Evolutionary conservation across 2,113 vertebrate species (phyloP).

Genomic region (Sorex fumeus): DNA sequence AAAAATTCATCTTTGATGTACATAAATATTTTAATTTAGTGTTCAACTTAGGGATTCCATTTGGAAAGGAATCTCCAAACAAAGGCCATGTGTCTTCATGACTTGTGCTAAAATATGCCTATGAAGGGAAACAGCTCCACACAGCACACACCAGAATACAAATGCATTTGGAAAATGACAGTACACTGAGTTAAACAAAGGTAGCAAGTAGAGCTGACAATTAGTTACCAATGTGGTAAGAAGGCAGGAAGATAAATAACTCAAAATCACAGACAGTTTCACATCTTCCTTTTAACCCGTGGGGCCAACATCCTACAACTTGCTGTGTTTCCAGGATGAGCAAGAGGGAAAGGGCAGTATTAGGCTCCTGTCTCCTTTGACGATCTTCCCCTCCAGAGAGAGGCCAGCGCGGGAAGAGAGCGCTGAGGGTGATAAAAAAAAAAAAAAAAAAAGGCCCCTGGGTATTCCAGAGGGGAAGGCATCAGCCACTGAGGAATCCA

Average conservation of each 20-base stretch:
- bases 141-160: constrained; percentile 1
- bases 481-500: constrained; percentile 2
- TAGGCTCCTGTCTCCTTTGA: constrained; percentile 9
- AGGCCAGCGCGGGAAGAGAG: neutral
- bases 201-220: neutral
- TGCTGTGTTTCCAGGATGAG: neutral
- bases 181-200: neutral
- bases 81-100: neutral
- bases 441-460: neutral
- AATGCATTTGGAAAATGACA: constrained; percentile 51
- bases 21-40: constrained; percentile 69
- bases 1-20: constrained; percentile 70
- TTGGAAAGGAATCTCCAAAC: constrained; percentile 60
- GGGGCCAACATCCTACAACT: neutral
- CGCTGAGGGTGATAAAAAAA: no score
- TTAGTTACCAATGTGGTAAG: neutral
- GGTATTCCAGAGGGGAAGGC: neutral
- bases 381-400: neutral
- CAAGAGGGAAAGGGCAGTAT: neutral
- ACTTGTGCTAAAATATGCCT: constrained; percentile 41
- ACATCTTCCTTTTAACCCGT: neutral
- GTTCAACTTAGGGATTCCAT: constrained; percentile 32
- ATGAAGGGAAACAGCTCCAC: neutral
- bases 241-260: constrained; percentile 31
- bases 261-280: constrained; percentile 24